Percentiles rank a stretch among this genome's conserved stretches.
Evolutionary conservation across 2,888 invertebrate genomes (phyloP).

Genomic region (Erebia palarica): DNA sequence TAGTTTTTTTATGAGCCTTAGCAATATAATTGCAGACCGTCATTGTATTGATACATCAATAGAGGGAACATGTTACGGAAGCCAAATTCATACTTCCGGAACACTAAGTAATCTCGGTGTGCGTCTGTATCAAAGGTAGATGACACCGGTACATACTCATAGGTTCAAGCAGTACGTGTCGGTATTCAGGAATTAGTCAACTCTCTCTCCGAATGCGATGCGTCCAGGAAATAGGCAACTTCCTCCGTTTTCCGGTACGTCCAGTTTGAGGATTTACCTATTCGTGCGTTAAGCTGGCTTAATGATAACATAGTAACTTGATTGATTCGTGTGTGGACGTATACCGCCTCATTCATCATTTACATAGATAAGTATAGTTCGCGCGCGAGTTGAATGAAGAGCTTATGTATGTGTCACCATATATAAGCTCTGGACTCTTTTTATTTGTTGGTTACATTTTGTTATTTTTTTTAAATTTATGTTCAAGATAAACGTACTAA

Average conservation of each 20-base stretch:
- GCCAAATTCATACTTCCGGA: not conserved
- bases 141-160: not conserved
- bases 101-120: not conserved
- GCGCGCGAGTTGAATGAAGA: too few species aligned
- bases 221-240: constrained; percentile 12
- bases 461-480: too few species aligned
- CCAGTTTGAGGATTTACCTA: not conserved
- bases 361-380: too few species aligned
- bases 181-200: not conserved
- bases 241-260: not conserved
- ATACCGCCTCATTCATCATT: not conserved
- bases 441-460: too few species aligned
- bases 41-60: too few species aligned
- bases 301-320: not conserved
- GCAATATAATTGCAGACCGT: too few species aligned
- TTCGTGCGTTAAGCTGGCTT: not conserved
- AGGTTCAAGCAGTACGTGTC: not conserved
- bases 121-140: not conserved
- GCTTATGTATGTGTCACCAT: too few species aligned
- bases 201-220: not conserved
- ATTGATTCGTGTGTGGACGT: not conserved
- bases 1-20: too few species aligned
- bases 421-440: too few species aligned
- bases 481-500: too few species aligned
- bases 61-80: not conserved